Percentiles rank a stretch among this genome's conserved stretches.
These are phyloP conservation scores for Stigmatopora argus DNA, from an alignment of 2,113 vertebrate species.

Conservation along the genomic window DNA sequence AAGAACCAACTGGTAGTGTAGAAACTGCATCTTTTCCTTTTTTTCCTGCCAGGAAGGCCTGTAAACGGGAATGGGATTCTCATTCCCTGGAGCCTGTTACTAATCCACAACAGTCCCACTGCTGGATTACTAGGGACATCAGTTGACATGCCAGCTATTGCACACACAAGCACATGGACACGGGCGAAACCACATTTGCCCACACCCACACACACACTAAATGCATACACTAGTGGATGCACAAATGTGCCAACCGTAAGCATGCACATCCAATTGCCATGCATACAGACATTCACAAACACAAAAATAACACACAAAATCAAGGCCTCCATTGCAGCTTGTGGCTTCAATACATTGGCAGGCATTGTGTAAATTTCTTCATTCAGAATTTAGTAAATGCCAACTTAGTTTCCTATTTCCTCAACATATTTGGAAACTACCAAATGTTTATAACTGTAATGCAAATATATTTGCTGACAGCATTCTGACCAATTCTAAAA, in stretches of 20 bases:
- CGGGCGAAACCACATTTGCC: constrained; percentile 25
- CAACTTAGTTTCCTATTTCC: constrained; percentile 45
- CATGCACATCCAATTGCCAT: constrained; percentile 17
- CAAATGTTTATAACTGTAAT: constrained; percentile 27
- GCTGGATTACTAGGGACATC: constrained; percentile 72
- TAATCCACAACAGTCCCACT: constrained; percentile 74
- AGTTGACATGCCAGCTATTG: constrained; percentile 68
- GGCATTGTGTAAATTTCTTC: constrained; percentile 51
- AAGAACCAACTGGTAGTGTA: constrained; percentile 59
- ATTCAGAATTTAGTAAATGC: constrained; percentile 49
- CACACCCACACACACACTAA: constrained; percentile 13
- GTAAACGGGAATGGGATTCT: constrained; percentile 73
- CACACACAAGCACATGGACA: constrained; percentile 33
- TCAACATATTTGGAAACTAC: constrained; percentile 34
- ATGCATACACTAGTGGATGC: constrained; percentile 18
- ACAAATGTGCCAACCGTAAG: constrained; percentile 4
- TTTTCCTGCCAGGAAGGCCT: constrained; percentile 71
- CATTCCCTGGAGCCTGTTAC: constrained; percentile 70
- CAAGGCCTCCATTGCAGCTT: constrained; percentile 44
- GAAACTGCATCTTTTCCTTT: constrained; percentile 60
- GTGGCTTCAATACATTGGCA: constrained; percentile 53
- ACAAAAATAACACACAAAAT: constrained; percentile 47
- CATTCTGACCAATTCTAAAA: too few species aligned
- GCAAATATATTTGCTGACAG: too few species aligned
- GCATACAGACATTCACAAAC: constrained; percentile 1